phyloP scores from a whole-genome alignment of 2,888 invertebrate genomes.

The Ochropleura plecta region DNA sequence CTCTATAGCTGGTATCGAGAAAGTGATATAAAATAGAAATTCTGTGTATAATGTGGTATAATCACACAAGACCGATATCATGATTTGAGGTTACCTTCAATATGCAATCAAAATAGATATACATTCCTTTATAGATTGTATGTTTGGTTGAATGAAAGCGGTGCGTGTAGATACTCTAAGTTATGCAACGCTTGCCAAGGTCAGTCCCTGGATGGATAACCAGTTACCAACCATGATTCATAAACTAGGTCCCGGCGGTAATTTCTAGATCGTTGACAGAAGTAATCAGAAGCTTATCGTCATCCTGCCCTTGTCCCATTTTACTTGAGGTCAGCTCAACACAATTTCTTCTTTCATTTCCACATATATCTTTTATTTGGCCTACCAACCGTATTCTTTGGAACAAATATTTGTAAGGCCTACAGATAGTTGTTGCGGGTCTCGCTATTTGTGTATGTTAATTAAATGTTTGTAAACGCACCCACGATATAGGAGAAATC shows the following conservation, averaged over 20 bases:
- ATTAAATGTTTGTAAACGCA: no score
- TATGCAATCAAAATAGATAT: constrained; percentile 30
- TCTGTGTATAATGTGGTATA: constrained; percentile 62
- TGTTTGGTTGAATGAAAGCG: not conserved
- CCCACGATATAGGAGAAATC: no score
- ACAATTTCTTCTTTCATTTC: no score
- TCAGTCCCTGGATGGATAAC: not conserved
- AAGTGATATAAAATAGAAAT: constrained; percentile 71
- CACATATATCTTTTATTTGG: no score
- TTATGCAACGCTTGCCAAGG: not conserved
- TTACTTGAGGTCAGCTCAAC: no score
- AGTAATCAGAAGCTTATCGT: not conserved
- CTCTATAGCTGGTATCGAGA: constrained; percentile 51
- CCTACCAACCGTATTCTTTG: no score
- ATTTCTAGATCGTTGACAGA: not conserved
- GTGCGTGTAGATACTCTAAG: accelerated
- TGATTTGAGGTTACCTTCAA: constrained; percentile 16
- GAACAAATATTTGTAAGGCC: no score
- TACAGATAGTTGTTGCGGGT: no score
- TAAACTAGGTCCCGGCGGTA: not conserved
- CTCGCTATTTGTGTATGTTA: no score
- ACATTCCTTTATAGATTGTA: constrained; percentile 1
- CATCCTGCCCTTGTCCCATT: no score
- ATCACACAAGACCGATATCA: constrained; percentile 51
- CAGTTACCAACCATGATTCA: not conserved